These are phyloP conservation scores for Papilio elwesi DNA, from an alignment of 2,888 invertebrate genomes.

Conservation along the genomic window DNA sequence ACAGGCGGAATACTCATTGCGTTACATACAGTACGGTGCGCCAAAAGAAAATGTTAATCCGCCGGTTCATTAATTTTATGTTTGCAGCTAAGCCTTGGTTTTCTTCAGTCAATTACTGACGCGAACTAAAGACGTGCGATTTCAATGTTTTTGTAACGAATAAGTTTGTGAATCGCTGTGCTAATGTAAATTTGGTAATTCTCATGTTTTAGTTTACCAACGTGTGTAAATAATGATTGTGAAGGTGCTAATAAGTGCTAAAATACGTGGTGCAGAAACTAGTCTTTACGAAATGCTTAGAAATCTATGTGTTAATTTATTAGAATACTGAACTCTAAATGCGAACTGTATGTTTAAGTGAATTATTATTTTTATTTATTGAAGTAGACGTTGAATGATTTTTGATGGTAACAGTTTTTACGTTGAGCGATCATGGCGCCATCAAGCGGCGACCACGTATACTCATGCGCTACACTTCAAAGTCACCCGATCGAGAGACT, in stretches of 20 bases:
- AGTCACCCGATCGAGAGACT: constrained; percentile 55
- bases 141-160: constrained; percentile 48
- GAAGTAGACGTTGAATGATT: constrained; percentile 67
- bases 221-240: constrained; percentile 36
- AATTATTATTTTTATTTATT: constrained; percentile 46
- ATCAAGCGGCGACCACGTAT: constrained; percentile 83
- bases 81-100: constrained; percentile 74
- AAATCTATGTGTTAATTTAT: constrained; percentile 22
- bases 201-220: constrained; percentile 34
- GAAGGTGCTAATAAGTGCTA: constrained; percentile 40
- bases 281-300: constrained; percentile 34
- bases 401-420: constrained; percentile 88
- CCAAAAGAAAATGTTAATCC: constrained; percentile 83
- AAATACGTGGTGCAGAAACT: constrained; percentile 35
- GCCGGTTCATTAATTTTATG: constrained; percentile 68
- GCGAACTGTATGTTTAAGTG: constrained; percentile 41
- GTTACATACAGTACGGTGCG: constrained; percentile 66
- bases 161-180: constrained; percentile 30
- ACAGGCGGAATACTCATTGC: constrained; percentile 69
- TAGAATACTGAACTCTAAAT: constrained; percentile 13
- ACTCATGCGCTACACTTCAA: constrained; percentile 72
- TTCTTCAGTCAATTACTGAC: constrained; percentile 75
- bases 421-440: constrained; percentile 85
- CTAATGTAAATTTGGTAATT: constrained; percentile 31
- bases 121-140: constrained; percentile 62